These are phyloP conservation scores for Allophyes oxyacanthae DNA, from an alignment of 2,888 invertebrate species.

Conservation along the genomic window DNA sequence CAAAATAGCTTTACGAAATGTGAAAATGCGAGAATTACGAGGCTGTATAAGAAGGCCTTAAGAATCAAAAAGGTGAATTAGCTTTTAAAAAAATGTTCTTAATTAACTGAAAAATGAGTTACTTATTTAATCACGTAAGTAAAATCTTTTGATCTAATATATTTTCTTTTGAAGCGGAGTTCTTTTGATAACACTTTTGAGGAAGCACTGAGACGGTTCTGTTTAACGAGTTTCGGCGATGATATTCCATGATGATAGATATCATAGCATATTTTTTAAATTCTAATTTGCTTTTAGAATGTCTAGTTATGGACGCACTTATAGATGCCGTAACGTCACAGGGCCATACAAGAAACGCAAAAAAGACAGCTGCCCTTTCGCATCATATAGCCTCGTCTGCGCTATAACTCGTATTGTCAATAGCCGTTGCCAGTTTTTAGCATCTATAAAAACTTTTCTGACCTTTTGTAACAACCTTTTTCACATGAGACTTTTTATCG, in stretches of 20 bases:
- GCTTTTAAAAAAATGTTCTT: slow-evolving; percentile 10
- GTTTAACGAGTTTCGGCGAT: too few species aligned
- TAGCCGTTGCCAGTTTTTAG: slow-evolving; percentile 29
- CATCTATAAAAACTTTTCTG: slow-evolving; percentile 42
- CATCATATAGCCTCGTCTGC: not conserved
- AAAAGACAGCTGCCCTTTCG: slow-evolving; percentile 2
- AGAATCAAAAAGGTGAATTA: slow-evolving; percentile 20
- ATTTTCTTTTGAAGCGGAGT: too few species aligned
- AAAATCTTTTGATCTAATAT: too few species aligned
- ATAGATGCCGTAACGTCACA: too few species aligned
- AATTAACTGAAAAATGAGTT: slow-evolving; percentile 8
- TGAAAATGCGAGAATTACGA: slow-evolving; percentile 34
- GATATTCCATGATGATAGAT: too few species aligned
- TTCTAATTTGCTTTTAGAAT: too few species aligned
- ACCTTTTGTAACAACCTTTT: slow-evolving; percentile 30
- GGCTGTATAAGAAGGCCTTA: slow-evolving; percentile 22
- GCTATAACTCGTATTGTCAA: slow-evolving; percentile 38
- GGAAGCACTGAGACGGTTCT: too few species aligned
- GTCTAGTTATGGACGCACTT: too few species aligned
- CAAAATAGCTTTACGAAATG: slow-evolving; percentile 47
- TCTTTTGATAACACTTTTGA: too few species aligned
- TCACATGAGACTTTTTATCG: slow-evolving; percentile 45
- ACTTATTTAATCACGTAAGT: too few species aligned
- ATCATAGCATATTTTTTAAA: too few species aligned
- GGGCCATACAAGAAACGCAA: not conserved